Conservation (phyloP, 2,113 vertebrate genomes). For the Sporophila hypoxantha region DNA sequence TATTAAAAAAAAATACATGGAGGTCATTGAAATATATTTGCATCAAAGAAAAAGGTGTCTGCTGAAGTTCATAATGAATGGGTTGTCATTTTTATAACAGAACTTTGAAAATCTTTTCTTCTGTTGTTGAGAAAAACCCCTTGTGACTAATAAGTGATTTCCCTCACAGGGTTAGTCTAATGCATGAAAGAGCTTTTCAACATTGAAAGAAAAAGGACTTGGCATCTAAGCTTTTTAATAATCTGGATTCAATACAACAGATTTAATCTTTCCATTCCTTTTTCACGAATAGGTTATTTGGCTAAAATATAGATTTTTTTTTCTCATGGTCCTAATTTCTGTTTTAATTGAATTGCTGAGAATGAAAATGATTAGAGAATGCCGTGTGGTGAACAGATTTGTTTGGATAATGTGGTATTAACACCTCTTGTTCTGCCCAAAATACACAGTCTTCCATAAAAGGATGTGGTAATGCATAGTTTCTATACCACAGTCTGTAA, state of each 20-base stretch:
- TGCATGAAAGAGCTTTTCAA: background rate
- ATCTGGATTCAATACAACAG: conserved; percentile 26
- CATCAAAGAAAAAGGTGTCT: background rate
- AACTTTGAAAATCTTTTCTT: conserved; percentile 27
- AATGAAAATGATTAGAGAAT: conserved; percentile 48
- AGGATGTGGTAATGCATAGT: background rate
- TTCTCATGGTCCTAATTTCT: conserved; percentile 10
- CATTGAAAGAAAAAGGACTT: conserved; percentile 10
- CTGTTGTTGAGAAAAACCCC: conserved; percentile 10
- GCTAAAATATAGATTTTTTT: conserved; percentile 30
- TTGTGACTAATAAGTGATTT: conserved; percentile 11
- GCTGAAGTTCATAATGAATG: background rate
- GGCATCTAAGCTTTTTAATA: background rate
- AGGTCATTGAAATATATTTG: background rate
- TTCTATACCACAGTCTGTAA: background rate
- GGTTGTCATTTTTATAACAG: conserved; percentile 12
- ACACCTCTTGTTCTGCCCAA: conserved; percentile 17
- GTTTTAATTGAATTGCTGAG: conserved; percentile 35
- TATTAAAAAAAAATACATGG: background rate
- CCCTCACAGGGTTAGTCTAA: conserved; percentile 29
- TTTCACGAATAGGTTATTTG: conserved; percentile 14
- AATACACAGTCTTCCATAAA: conserved; percentile 38
- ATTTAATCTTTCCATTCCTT: conserved; percentile 36
- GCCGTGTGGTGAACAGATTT: conserved; percentile 34
- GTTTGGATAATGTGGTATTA: conserved; percentile 48